Base-by-base conservation (phyloP, 2,888 invertebrate genomes). In the Sisyra terminalis region DNA sequence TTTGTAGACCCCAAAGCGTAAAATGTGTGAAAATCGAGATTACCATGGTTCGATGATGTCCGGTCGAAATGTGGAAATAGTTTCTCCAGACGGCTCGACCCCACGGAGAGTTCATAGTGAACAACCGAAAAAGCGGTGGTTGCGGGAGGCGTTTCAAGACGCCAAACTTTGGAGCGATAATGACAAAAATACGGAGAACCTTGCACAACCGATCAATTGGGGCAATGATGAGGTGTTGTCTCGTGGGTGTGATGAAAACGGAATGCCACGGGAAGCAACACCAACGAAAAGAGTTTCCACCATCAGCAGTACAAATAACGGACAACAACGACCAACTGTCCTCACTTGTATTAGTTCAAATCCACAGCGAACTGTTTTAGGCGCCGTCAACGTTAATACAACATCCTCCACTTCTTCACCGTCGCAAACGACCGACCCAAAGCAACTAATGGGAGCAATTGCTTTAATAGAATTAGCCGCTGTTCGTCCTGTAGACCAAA, bases 111-210 rank as follows among this genome's bases (percentile, higher is more conserved):
- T 29, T 5, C n/a, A 13, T 16, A 40, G 49, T 24, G 53, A 55
- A 45, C 44, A 68, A 48, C 73, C 73, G 13, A 75, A 75, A 53
- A 73, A 73, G 52, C 62, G 73, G 15, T 74, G 73, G 73, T 53
- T 74, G 10, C 59, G 70, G 2, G 71, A 71, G 54, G 72, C 71
- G 3, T 63, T 63, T 38, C 52, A 65, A 30, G 66, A 69, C 45
- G 52, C 50, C 14, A 49, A 48, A 4, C 44, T 50, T 13, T 49
- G 52, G 49, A 47, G 48, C 16, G 45, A 42, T 38, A 55, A 57
- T 44, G 57, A 58, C 44, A 58, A 59, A 44, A 55, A 56, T 4
- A 55, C 53, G 16, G 65, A 65, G 42, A 67, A 67, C 42, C 50
- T 71, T 24, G 70, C 69, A 2, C 65, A 62, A 48, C 70, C 70